Evolutionary conservation across 2,113 vertebrate species (phyloP), one percentile per base, ranked within the genome.

Genomic region (Trachemys scripta): DNA sequence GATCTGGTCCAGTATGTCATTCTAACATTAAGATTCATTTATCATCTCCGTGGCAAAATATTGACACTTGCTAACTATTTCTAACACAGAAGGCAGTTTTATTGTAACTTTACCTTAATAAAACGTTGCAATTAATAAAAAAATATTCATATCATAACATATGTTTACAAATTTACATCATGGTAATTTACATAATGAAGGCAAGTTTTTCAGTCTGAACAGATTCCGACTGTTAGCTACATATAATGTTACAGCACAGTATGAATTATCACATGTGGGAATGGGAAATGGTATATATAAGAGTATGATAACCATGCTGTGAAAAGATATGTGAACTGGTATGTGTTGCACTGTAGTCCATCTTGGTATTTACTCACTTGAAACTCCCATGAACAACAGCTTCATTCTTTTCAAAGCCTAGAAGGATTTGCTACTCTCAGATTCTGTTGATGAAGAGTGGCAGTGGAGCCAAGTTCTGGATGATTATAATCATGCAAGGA

Each of bases 291-390:
- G 93, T 54, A 50, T 76, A 76, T 56, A 10, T 50, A 76, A 56
- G 87, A 95, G 92, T 75, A 17, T 91, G 94, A 93, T 96, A 49
- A 75, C 84, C 51, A 84, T 10, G 12, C 83, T 90, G 92, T 10
- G 69, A 92, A 95, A 94, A 90, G 96, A 89, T 94, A 97, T 72
- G 69, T 6, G 2, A 50, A 47, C n/a, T 92, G 75, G 16, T 97
- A 88, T 89, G 95, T 89, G 42, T 88, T 90, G 72, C 87, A 93
- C 20, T 49, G 76, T 72, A 86, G 50, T 79, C 65, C 93, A 78
- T 85, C 85, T 93, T 79, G 54, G 19, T 92, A 76, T 91, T 78
- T 25, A 85, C 57, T 87, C 80, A 45, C 82, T 95, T 82, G 88
- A 95, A 80, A 89, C 59, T 96, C 65, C 91, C 4, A 1, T 88